Percentiles rank a stretch among this genome's conserved stretches.
Conservation (phyloP, 2,888 invertebrate genomes). For the Syrista parreyssii region DNA sequence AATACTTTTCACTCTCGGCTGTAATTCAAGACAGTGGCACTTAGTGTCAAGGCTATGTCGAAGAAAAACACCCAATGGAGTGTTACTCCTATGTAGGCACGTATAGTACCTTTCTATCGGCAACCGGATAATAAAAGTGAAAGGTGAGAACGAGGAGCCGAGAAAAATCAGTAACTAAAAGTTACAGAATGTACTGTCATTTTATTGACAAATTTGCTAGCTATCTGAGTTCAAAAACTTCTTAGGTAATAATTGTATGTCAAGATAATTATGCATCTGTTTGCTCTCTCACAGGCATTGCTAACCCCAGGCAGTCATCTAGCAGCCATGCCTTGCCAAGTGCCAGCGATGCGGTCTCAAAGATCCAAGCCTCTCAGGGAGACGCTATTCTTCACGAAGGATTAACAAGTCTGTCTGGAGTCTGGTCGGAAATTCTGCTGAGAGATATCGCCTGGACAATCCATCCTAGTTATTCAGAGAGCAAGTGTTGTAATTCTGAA, state of each 20-base stretch:
- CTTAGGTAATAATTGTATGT: neutral
- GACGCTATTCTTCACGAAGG: slow-evolving; percentile 75
- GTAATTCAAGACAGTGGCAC: neutral
- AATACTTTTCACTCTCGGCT: neutral
- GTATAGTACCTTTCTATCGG: neutral
- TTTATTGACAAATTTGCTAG: neutral
- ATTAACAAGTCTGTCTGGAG: slow-evolving; percentile 80
- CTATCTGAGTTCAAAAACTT: neutral
- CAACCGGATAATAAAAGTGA: neutral
- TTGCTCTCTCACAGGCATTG: slow-evolving; percentile 59
- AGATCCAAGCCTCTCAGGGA: slow-evolving; percentile 70
- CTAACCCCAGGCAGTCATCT: slow-evolving; percentile 68
- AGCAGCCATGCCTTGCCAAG: slow-evolving; percentile 74
- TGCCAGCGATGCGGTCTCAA: slow-evolving; percentile 71
- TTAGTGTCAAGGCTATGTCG: neutral
- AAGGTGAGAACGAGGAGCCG: neutral
- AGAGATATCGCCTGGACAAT: slow-evolving; percentile 79
- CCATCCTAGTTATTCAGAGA: slow-evolving; percentile 66
- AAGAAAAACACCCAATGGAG: neutral
- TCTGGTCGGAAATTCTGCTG: slow-evolving; percentile 83
- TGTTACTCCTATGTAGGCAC: neutral
- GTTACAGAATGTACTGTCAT: neutral
- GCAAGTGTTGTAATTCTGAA: slow-evolving; percentile 50
- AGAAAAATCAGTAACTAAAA: neutral
- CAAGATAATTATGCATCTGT: neutral